Percentiles rank a stretch among this genome's conserved stretches.
Conservation (phyloP, 2,888 invertebrate genomes). For the Harpalus rufipes region DNA sequence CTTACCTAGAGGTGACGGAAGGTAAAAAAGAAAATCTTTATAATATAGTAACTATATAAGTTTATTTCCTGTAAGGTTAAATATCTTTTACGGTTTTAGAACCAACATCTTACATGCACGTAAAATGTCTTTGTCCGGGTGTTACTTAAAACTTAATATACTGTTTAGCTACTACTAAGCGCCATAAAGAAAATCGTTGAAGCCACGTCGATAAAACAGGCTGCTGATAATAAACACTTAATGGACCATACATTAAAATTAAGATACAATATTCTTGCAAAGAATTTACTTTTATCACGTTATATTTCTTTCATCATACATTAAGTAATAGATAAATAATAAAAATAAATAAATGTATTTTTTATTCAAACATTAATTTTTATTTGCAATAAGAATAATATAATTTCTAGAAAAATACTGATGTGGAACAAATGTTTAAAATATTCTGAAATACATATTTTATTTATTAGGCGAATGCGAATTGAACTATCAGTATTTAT, state of each 20-base stretch:
- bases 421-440: background rate
- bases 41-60: background rate
- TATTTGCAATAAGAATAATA: too few relatives aligned
- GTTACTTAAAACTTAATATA: conserved; percentile 37
- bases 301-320: background rate
- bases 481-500: background rate
- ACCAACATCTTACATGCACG: background rate
- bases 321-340: background rate
- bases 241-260: conserved; percentile 44
- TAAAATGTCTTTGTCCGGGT: conserved; percentile 32
- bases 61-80: background rate
- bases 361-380: too few relatives aligned
- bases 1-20: too few relatives aligned
- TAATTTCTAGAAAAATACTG: background rate
- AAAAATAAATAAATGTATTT: background rate
- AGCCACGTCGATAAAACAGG: conserved; percentile 3
- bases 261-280: conserved; percentile 43
- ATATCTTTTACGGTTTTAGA: background rate
- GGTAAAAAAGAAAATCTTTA: background rate
- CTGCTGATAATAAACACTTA: conserved; percentile 43
- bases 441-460: background rate
- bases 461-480: background rate
- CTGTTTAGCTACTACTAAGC: conserved; percentile 41
- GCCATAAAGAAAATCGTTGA: conserved; percentile 29
- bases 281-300: conserved; percentile 27